phyloP scores from a whole-genome alignment of 2,797 vertebrate species.

The Xiphorhynchus erythropygius region DNA sequence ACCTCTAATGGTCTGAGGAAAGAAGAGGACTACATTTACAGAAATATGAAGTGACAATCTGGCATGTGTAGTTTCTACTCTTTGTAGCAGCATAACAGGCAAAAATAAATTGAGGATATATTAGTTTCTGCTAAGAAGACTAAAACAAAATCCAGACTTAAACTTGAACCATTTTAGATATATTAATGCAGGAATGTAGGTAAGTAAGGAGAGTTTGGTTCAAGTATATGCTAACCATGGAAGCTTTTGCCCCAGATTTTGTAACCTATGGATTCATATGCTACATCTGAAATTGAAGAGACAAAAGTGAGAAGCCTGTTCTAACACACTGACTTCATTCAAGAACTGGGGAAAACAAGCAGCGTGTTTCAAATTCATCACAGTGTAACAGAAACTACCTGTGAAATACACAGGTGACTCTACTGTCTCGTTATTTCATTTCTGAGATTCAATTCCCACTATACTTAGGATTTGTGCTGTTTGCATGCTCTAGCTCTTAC shows the following conservation, averaged over 20 bases:
- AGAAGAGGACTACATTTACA: not conserved
- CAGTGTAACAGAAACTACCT: not conserved
- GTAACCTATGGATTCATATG: not conserved
- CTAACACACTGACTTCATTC: not conserved
- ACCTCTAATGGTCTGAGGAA: not conserved
- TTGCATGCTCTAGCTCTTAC: not conserved
- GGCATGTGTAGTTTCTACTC: not conserved
- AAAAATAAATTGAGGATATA: not conserved
- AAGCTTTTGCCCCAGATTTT: not conserved
- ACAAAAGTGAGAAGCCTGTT: not conserved
- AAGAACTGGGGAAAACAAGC: not conserved
- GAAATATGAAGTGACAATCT: not conserved
- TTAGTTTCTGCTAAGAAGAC: not conserved
- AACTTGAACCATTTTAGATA: not conserved
- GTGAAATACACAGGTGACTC: not conserved
- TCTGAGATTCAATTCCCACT: not conserved
- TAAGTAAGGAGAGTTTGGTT: not conserved
- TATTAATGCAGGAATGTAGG: not conserved
- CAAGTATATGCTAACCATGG: not conserved
- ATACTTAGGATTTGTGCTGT: not conserved
- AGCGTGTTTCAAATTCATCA: not conserved
- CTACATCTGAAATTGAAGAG: not conserved
- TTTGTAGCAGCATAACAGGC: not conserved
- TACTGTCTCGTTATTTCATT: not conserved
- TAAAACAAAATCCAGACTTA: not conserved